These are phyloP conservation scores for Andrena flavipes DNA, from an alignment of 2,888 invertebrate genomes.

Conservation along the genomic window DNA sequence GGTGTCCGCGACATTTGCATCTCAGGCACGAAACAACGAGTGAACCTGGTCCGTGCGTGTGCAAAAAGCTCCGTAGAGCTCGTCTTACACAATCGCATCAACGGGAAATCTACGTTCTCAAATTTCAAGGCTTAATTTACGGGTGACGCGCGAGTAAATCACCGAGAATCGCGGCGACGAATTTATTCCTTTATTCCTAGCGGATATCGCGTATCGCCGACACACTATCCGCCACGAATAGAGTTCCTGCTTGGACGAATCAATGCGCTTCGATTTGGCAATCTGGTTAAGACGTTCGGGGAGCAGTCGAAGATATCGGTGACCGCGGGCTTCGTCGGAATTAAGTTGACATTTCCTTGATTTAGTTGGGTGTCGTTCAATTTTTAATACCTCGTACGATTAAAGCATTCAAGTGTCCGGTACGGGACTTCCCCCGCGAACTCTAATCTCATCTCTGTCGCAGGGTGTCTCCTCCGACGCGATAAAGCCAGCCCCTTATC, in stretches of 20 bases:
- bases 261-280: conserved; percentile 18
- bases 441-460: conserved; percentile 39
- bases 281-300: too few relatives aligned
- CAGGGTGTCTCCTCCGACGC: conserved; percentile 51
- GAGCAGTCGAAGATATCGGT: too few relatives aligned
- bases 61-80: conserved; percentile 41
- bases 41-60: conserved; percentile 37
- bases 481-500: conserved; percentile 75
- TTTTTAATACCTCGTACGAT: not conserved
- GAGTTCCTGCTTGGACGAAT: conserved; percentile 45
- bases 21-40: conserved; percentile 57
- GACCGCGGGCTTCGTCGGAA: not conserved
- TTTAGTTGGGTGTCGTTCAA: not conserved
- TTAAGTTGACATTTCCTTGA: not conserved
- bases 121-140: conserved; percentile 65
- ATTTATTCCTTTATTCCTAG: conserved; percentile 66
- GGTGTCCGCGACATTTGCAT: conserved; percentile 47
- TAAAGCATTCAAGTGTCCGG: conserved; percentile 7
- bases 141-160: conserved; percentile 60
- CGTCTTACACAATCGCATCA: conserved; percentile 64
- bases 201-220: conserved; percentile 66
- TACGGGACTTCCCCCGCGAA: not conserved
- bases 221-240: conserved; percentile 52
- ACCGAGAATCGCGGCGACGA: conserved; percentile 55
- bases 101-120: conserved; percentile 64